Conservation (phyloP, 2,113 vertebrate species). For the Ibidorhyncha struthersii region DNA sequence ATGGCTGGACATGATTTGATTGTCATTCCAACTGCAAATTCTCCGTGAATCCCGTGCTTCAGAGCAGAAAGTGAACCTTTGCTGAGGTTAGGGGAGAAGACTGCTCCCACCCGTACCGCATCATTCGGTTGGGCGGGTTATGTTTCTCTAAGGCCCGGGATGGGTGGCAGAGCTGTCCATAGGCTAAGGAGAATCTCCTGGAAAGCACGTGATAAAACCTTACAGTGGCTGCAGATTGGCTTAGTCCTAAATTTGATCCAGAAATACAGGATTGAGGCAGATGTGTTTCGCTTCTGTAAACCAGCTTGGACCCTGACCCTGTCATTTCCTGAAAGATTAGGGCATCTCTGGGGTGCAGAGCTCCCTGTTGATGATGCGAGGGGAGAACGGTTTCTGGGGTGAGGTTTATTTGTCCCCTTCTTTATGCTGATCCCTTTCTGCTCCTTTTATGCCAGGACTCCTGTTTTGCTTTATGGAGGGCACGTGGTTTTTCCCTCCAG, state of each 20-base stretch:
- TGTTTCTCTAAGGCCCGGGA: neutral
- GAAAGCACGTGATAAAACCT: neutral
- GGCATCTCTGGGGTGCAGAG: neutral
- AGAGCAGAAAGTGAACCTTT: neutral
- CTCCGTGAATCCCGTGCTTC: neutral
- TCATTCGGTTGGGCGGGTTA: neutral
- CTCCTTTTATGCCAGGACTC: neutral
- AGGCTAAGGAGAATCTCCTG: neutral
- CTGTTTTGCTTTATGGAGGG: neutral
- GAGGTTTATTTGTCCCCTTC: neutral
- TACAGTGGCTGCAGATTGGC: neutral
- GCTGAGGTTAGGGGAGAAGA: neutral
- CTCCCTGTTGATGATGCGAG: neutral
- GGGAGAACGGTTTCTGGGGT: neutral
- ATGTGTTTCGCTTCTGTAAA: neutral
- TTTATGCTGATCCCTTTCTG: neutral
- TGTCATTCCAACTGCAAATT: neutral
- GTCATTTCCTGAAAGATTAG: neutral
- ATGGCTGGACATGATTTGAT: neutral
- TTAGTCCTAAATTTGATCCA: neutral
- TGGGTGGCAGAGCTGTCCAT: neutral
- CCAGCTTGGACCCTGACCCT: neutral
- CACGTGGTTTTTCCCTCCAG: neutral
- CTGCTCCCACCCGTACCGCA: accelerated
- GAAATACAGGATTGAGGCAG: neutral